Base-by-base conservation (phyloP, 1,140 invertebrate species). In the Dryas iulia region DNA sequence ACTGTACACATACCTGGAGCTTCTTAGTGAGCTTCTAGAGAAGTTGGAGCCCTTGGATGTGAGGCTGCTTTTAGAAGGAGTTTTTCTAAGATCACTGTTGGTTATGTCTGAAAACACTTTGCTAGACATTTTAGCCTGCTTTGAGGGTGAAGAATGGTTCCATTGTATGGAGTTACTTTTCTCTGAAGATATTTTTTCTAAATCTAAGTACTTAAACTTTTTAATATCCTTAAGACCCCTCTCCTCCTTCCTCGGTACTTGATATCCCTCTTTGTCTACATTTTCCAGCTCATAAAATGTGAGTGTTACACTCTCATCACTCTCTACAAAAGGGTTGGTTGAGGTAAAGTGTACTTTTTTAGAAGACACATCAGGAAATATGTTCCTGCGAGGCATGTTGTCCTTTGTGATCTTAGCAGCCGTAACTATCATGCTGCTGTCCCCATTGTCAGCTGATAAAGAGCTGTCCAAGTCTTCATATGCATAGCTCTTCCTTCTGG, bases 401-500 rank as follows among this genome's bases (percentile, higher is more conserved):
- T 89, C 83, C 25, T 85, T 79, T 8, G 90, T 91, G 56, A 94
- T 80, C 82, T 93, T 94, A 23, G 86, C 84, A 47, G 92, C 91
- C 59, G 94, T 94, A 5, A 92, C 81, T 23, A 93, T 78, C 52
- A 94, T 87, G 72, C 92, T 93, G 18, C 90, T 89, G 59, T 94
- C 93, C 0, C 93, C 93, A 25, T 86, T 82, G 74, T 93, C 93
- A 3, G 93, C 93, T n/a, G 93, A 93, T 63, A 93, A 78, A 7
- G 93, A 93, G 72, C 93, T 92, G 76, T 94, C 93, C 7, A 93
- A 74, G 63, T 93, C 92, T 74, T 93, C 90, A 66, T 92, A 92
- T 0, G 75, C 80, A 52, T 79, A 84, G 61, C 78, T 87, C 72
- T 89, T 82, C 61, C 90, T 84, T 54, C 83, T 84, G 12, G 67